These are phyloP conservation scores for Cecropterus lyciades DNA, from an alignment of 1,140 invertebrate genomes.

Conservation along the genomic window DNA sequence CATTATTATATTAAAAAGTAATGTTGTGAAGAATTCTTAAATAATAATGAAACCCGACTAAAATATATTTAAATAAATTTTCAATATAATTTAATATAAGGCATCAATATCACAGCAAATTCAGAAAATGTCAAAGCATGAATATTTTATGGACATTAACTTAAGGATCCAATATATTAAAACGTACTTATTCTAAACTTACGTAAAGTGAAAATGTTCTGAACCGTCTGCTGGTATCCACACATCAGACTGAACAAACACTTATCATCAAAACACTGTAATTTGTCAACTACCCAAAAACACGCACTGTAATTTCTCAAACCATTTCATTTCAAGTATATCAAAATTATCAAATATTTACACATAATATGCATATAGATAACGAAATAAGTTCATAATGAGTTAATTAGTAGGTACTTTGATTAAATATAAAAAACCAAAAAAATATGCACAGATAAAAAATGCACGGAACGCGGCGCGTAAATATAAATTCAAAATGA, in stretches of 20 bases:
- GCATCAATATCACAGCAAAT: too few species aligned
- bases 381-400: slow-evolving; percentile 3
- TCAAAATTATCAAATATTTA: background rate
- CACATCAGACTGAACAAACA: slow-evolving; percentile 54
- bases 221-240: slow-evolving; percentile 43
- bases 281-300: slow-evolving; percentile 30
- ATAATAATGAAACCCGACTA: too few species aligned
- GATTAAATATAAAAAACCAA: too few species aligned
- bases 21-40: too few species aligned
- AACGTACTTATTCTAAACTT: slow-evolving; percentile 34
- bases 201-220: slow-evolving; percentile 47
- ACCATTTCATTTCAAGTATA: slow-evolving; percentile 5
- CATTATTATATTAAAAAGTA: too few species aligned
- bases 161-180: background rate
- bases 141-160: too few species aligned
- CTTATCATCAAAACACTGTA: slow-evolving; percentile 18
- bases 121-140: too few species aligned
- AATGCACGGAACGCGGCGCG: slow-evolving; percentile 24
- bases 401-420: too few species aligned
- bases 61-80: too few species aligned
- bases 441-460: slow-evolving; percentile 4
- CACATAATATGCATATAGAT: background rate
- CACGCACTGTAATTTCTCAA: background rate
- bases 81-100: too few species aligned
- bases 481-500: slow-evolving; percentile 42